Conservation (phyloP, 2,113 vertebrate genomes). For the Actenoides hombroni region DNA sequence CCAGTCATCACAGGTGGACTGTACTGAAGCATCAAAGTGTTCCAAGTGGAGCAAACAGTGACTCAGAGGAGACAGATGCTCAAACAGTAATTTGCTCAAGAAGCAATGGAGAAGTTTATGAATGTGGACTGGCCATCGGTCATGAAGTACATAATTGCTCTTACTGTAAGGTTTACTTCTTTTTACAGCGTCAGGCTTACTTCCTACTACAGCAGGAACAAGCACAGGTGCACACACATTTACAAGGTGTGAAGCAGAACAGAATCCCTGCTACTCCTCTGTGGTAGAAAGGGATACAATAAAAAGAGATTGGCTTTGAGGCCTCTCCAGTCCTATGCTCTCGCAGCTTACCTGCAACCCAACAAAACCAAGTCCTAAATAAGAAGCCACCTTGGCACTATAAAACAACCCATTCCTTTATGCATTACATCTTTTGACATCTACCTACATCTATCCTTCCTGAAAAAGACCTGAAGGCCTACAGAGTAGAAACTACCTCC, state of each 20-base stretch:
- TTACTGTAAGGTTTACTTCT: background rate
- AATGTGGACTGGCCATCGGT: background rate
- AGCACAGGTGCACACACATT: fast-evolving
- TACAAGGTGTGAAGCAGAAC: background rate
- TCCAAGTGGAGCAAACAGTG: background rate
- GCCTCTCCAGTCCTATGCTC: background rate
- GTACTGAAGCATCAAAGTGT: fast-evolving
- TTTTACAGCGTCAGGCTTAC: background rate
- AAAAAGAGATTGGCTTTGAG: background rate
- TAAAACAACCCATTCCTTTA: background rate
- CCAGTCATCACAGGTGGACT: background rate
- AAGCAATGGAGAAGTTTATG: background rate
- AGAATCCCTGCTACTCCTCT: background rate
- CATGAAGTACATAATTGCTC: background rate
- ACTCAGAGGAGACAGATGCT: background rate
- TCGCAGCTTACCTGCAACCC: background rate
- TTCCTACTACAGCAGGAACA: background rate
- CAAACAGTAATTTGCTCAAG: background rate
- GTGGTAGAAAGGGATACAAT: background rate
- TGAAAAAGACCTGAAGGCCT: background rate
- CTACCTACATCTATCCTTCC: background rate
- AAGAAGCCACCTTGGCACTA: background rate
- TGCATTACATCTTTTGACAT: background rate
- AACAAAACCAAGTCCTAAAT: background rate
- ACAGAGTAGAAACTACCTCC: background rate